A percentile compares a stretch with the other conserved stretches of the same genome.
Conservation (phyloP, 1,140 invertebrate genomes). For the Scaptomyza graminum region DNA sequence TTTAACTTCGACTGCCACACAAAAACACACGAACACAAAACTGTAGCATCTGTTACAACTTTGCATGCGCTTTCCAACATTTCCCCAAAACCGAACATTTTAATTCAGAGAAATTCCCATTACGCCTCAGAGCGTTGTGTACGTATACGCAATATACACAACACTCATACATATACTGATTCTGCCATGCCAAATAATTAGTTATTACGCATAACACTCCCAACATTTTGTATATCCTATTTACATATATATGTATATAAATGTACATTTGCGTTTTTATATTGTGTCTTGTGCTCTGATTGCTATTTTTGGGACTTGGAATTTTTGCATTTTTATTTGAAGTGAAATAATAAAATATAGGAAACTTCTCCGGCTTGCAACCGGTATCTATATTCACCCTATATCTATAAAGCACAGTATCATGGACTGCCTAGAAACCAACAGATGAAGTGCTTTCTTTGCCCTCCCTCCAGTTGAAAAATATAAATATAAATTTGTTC, state of each 20-base stretch:
- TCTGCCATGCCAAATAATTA: slow-evolving; percentile 6
- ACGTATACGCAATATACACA: slow-evolving; percentile 14
- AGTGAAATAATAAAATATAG: too few species aligned
- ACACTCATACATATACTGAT: slow-evolving; percentile 11
- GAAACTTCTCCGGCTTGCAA: too few species aligned
- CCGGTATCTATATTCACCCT: too few species aligned
- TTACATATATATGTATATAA: background rate
- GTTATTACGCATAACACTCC: background rate
- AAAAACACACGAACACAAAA: slow-evolving; percentile 12
- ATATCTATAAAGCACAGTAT: too few species aligned
- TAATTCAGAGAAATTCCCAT: slow-evolving; percentile 13
- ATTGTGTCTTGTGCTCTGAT: background rate
- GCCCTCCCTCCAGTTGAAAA: too few species aligned
- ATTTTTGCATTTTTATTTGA: too few species aligned
- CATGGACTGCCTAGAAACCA: too few species aligned
- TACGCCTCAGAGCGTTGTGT: background rate
- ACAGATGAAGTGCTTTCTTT: too few species aligned
- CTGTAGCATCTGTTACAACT: background rate
- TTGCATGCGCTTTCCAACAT: slow-evolving; percentile 9
- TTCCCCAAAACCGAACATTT: slow-evolving; percentile 2
- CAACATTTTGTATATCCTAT: background rate
- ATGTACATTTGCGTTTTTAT: background rate
- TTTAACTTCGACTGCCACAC: slow-evolving; percentile 19
- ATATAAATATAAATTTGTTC: too few species aligned
- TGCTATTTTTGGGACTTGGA: background rate